phyloP scores from a whole-genome alignment of 2,888 invertebrate genomes.

The Sarcophaga carnaria region DNA sequence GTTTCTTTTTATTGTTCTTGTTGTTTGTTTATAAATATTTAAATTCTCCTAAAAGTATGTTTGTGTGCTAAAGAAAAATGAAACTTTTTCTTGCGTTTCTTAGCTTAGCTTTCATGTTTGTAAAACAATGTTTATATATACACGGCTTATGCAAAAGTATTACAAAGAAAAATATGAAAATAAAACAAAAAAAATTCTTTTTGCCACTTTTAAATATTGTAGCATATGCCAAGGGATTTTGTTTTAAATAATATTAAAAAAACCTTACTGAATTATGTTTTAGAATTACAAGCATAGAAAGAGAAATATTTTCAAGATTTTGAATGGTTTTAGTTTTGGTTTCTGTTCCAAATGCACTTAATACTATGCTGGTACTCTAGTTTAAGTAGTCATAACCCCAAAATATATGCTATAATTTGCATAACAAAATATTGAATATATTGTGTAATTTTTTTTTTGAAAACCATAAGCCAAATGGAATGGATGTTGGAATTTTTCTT shows the following conservation, averaged over 20 bases:
- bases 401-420: conserved; percentile 53
- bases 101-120: background rate
- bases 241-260: background rate
- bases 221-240: conserved; percentile 33
- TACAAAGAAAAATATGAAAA: background rate
- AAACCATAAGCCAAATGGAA: background rate
- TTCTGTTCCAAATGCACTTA: conserved; percentile 5
- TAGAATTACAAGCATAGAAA: background rate
- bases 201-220: conserved; percentile 30
- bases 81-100: conserved; percentile 20
- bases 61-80: conserved; percentile 14
- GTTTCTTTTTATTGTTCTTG: background rate
- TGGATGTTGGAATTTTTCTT: background rate
- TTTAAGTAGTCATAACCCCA: conserved; percentile 54
- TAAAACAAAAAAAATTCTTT: conserved; percentile 24
- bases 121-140: too few relatives aligned
- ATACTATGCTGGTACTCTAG: background rate
- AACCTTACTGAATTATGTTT: conserved; percentile 30
- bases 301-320: too few relatives aligned
- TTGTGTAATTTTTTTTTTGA: background rate
- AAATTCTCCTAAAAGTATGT: conserved; percentile 44
- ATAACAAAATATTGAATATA: conserved; percentile 43
- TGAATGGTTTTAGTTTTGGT: background rate
- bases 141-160: background rate
- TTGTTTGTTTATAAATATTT: conserved; percentile 31